Percentiles rank a stretch among this genome's conserved stretches.
phyloP scores from a whole-genome alignment of 2,888 invertebrate genomes.

The Erynnis tages region DNA sequence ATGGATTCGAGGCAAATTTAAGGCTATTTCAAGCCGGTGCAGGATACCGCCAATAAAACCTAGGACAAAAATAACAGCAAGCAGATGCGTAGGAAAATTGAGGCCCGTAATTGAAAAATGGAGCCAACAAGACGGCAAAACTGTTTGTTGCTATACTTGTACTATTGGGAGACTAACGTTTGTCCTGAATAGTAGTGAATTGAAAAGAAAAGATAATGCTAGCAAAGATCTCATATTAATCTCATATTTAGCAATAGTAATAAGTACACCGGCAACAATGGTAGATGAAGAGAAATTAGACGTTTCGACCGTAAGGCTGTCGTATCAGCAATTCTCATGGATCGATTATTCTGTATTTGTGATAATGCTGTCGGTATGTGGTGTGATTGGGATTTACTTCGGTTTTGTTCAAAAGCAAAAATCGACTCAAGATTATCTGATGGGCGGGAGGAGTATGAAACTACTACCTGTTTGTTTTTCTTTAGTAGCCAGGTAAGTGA shows the following conservation, averaged over 20 bases:
- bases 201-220: neutral
- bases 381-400: slow-evolving; percentile 89
- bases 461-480: slow-evolving; percentile 90
- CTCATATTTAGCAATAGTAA: too few species aligned
- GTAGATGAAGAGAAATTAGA: slow-evolving; percentile 41
- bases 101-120: slow-evolving; percentile 63
- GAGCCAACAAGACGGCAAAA: slow-evolving; percentile 18
- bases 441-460: slow-evolving; percentile 90
- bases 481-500: slow-evolving; percentile 88
- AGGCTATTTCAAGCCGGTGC: slow-evolving; percentile 41
- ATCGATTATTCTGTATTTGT: slow-evolving; percentile 86
- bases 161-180: slow-evolving; percentile 15
- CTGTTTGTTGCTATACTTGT: neutral
- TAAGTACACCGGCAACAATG: too few species aligned
- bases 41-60: slow-evolving; percentile 56
- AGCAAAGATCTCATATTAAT: too few species aligned
- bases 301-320: slow-evolving; percentile 49
- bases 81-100: slow-evolving; percentile 52
- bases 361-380: slow-evolving; percentile 86
- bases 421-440: slow-evolving; percentile 86
- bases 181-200: slow-evolving; percentile 18
- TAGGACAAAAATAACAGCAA: slow-evolving; percentile 52
- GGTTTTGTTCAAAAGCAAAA: slow-evolving; percentile 85
- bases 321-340: slow-evolving; percentile 74
- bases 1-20: slow-evolving; percentile 2